Percentiles rank a stretch among this genome's conserved stretches.
These are phyloP conservation scores for Heliconius hermathena DNA, from an alignment of 1,140 invertebrate species.

Conservation along the genomic window DNA sequence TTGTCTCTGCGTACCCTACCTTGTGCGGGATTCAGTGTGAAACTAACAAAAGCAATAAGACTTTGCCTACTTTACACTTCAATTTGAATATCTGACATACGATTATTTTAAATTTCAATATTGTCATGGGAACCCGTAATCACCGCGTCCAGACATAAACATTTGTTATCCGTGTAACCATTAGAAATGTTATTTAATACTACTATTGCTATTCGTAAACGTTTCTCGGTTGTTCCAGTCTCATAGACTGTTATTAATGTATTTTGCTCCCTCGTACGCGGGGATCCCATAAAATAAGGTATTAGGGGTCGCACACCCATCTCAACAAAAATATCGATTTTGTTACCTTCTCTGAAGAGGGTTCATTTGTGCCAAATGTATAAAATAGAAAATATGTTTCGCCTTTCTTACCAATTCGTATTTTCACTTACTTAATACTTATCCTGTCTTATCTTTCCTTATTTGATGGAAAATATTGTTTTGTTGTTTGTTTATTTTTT, in stretches of 20 bases:
- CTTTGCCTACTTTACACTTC: too few species aligned
- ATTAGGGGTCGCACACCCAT: conserved; percentile 35
- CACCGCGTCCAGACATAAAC: too few species aligned
- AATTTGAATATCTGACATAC: too few species aligned
- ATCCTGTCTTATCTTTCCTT: neutral
- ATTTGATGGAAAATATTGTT: neutral
- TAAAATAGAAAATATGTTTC: conserved; percentile 28
- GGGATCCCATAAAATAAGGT: conserved; percentile 40
- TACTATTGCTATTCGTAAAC: conserved; percentile 17
- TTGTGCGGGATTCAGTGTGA: too few species aligned
- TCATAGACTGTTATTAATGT: conserved; percentile 45
- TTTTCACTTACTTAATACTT: conserved; percentile 16
- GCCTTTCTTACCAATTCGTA: conserved; percentile 17
- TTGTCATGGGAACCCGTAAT: neutral
- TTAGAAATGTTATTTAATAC: conserved; percentile 9
- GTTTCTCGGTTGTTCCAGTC: conserved; percentile 28
- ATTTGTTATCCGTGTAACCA: neutral
- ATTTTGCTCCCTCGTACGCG: conserved; percentile 30
- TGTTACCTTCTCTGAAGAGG: conserved; percentile 33
- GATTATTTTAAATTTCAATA: neutral
- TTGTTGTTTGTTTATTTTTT: neutral
- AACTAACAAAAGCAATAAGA: neutral
- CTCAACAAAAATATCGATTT: conserved; percentile 38
- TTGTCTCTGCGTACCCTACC: too few species aligned
- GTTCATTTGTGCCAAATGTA: conserved; percentile 33